phyloP scores from a whole-genome alignment of 2,113 vertebrate genomes.

The Petrocephalus microphthalmus region DNA sequence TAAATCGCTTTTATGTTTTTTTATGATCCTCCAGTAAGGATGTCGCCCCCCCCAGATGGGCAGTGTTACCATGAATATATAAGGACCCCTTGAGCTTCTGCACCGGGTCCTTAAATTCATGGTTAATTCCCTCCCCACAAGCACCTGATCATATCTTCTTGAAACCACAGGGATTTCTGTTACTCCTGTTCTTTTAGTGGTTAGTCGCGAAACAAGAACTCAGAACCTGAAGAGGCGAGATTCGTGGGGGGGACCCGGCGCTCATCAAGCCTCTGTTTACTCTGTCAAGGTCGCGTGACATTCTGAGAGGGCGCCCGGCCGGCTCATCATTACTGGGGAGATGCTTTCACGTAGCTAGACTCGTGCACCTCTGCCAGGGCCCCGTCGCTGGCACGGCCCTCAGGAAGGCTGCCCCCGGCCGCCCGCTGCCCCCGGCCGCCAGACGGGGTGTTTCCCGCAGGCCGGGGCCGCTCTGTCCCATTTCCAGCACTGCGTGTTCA shows the following conservation, averaged over 20 bases:
- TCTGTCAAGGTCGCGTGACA: neutral
- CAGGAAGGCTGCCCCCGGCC: neutral
- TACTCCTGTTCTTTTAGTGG: neutral
- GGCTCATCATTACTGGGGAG: neutral
- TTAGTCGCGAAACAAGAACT: neutral
- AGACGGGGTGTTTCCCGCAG: neutral
- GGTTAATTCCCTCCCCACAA: neutral
- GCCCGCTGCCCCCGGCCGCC: neutral
- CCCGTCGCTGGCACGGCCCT: neutral
- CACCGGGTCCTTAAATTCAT: neutral
- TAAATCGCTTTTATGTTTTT: neutral
- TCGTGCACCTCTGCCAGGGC: neutral
- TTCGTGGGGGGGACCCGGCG: too few relatives aligned
- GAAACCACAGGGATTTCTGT: neutral
- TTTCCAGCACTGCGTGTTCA: neutral
- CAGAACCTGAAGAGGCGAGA: neutral
- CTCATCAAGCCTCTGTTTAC: neutral
- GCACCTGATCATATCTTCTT: slow-evolving; percentile 10
- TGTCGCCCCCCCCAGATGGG: neutral
- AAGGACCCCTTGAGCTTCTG: neutral
- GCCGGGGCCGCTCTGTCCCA: neutral
- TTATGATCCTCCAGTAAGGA: neutral
- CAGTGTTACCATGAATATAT: neutral
- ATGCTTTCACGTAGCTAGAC: neutral
- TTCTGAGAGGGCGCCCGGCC: neutral